phyloP scores from a whole-genome alignment of 2,888 invertebrate genomes.

The Perizoma affinitatum region DNA sequence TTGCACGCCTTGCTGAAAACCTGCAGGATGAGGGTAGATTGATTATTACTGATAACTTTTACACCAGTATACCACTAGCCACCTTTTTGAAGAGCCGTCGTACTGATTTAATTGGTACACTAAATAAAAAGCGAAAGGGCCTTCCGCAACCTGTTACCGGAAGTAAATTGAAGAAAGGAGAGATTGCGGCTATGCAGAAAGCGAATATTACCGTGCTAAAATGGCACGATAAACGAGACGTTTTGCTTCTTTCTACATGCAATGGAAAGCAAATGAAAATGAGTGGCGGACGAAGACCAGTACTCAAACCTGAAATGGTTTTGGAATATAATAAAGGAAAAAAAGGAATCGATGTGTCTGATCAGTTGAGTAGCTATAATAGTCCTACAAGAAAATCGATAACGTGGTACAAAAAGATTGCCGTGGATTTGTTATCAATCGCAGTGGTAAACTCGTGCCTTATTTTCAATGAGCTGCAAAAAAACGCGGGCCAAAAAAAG shows the following conservation, averaged over 20 bases:
- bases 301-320: slow-evolving; percentile 12
- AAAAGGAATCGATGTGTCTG: slow-evolving; percentile 9
- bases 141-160: slow-evolving; percentile 1
- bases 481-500: too few relatives aligned
- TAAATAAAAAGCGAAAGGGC: slow-evolving; percentile 2
- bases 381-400: slow-evolving; percentile 1
- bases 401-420: slow-evolving; percentile 8
- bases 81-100: slow-evolving; percentile 3
- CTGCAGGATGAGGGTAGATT: too few relatives aligned
- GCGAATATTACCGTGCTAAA: slow-evolving; percentile 5
- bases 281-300: neutral
- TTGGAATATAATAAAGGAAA: slow-evolving; percentile 9
- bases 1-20: slow-evolving; percentile 10
- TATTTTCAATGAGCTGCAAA: slow-evolving; percentile 6
- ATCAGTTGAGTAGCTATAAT: slow-evolving; percentile 9
- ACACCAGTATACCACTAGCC: slow-evolving; percentile 11
- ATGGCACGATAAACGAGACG: neutral
- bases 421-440: neutral
- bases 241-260: slow-evolving; percentile 1
- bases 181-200: slow-evolving; percentile 11
- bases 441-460: slow-evolving; percentile 3
- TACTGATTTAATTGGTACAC: slow-evolving; percentile 5
- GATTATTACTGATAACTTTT: slow-evolving; percentile 10
- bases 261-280: too few relatives aligned
- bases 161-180: slow-evolving; percentile 5